phyloP scores from a whole-genome alignment of 2,797 vertebrate species.

The Gallirallus australis region DNA sequence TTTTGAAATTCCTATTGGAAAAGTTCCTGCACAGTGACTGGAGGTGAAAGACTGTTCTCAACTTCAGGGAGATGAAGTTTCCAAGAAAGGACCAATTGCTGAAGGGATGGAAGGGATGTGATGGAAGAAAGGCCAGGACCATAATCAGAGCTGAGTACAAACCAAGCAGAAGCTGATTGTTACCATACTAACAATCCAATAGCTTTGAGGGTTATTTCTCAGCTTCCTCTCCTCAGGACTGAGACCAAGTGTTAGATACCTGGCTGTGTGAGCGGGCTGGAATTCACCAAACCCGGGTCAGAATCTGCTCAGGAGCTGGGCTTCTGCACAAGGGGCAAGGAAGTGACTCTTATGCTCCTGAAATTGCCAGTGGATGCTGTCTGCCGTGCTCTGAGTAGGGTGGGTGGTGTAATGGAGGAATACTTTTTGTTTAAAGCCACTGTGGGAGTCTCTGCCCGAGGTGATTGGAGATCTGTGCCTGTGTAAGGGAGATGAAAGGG shows the following conservation, averaged over 20 bases:
- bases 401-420: background rate
- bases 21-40: background rate
- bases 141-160: background rate
- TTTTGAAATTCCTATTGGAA: background rate
- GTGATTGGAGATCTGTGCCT: background rate
- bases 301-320: background rate
- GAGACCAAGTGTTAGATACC: background rate
- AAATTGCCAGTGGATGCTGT: background rate
- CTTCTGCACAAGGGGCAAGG: background rate
- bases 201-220: background rate
- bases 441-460: background rate
- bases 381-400: background rate
- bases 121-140: background rate
- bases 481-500: background rate
- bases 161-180: background rate
- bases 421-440: background rate
- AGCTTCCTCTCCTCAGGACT: background rate
- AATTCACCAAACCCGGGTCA: background rate
- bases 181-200: background rate
- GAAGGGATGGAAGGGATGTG: background rate
- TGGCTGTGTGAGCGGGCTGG: background rate
- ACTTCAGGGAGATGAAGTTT: background rate
- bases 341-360: background rate
- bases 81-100: background rate
- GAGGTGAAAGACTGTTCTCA: background rate